A percentile compares a stretch with the other conserved stretches of the same genome.
These are phyloP conservation scores for Lutjanus argentimaculatus DNA, from an alignment of 2,797 vertebrate species.

Conservation along the genomic window DNA sequence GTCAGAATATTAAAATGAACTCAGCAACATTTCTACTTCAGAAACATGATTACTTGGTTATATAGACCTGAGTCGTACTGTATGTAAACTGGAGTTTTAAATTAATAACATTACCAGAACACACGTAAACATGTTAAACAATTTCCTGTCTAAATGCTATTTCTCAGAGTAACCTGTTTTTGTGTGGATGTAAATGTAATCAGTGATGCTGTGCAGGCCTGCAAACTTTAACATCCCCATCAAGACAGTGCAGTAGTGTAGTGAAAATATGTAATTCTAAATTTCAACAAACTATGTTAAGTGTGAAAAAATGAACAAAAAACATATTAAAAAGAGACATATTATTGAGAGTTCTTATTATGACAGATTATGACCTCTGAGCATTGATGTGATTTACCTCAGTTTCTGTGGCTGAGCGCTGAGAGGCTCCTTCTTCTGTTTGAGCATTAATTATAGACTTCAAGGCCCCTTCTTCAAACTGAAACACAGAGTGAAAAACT, in stretches of 20 bases:
- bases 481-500: slow-evolving; percentile 47
- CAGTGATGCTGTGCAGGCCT: background rate
- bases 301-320: background rate
- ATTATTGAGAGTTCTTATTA: background rate
- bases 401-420: slow-evolving; percentile 70
- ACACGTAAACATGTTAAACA: background rate
- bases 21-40: background rate
- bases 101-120: background rate
- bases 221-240: background rate
- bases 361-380: background rate
- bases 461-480: slow-evolving; percentile 90
- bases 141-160: background rate
- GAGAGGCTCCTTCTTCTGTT: slow-evolving; percentile 76
- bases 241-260: background rate
- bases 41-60: slow-evolving; percentile 3
- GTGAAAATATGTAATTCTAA: background rate
- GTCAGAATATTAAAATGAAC: background rate
- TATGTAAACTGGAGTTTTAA: background rate
- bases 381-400: slow-evolving; percentile 54
- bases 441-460: slow-evolving; percentile 88
- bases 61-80: background rate
- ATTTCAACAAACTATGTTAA: background rate
- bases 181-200: background rate
- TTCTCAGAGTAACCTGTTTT: background rate
- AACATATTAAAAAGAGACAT: background rate